Evolutionary conservation across 2,888 invertebrate genomes (phyloP).

Genomic region (Deilephila porcellus): DNA sequence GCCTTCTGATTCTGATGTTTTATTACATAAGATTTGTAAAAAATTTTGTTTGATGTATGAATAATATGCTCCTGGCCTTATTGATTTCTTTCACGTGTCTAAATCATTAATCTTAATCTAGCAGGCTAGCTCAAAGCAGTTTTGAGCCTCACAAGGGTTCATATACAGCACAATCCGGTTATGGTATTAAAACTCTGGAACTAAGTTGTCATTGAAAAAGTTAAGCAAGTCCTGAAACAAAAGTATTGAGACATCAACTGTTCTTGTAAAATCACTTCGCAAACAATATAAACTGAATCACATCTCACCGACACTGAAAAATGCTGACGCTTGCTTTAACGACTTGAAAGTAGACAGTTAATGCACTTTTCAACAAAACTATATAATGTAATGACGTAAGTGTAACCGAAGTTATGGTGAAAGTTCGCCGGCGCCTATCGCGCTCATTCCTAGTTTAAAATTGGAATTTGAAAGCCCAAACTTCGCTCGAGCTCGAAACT

Average conservation of each 20-base stretch:
- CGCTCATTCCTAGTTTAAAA: constrained; percentile 72
- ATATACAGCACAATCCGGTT: too few species aligned
- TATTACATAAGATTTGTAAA: too few species aligned
- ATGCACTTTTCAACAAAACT: constrained; percentile 37
- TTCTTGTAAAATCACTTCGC: not conserved
- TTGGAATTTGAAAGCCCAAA: constrained; percentile 69
- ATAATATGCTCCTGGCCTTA: too few species aligned
- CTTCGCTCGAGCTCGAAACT: constrained; percentile 65
- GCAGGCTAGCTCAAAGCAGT: too few species aligned
- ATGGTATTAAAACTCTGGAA: too few species aligned
- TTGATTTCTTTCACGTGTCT: too few species aligned
- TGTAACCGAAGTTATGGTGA: constrained; percentile 61
- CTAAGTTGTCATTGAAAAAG: too few species aligned
- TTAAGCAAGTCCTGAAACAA: too few species aligned
- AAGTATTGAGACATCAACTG: not conserved
- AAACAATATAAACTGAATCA: not conserved
- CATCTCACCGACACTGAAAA: constrained; percentile 1
- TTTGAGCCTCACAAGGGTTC: too few species aligned
- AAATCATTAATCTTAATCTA: too few species aligned
- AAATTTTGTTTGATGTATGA: too few species aligned
- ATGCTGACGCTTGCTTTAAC: constrained; percentile 37
- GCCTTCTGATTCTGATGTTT: too few species aligned
- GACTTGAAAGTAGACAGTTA: constrained; percentile 24
- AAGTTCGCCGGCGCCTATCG: constrained; percentile 60
- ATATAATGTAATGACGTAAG: constrained; percentile 42